These are phyloP conservation scores for Stenchaetothrips biformis DNA, from an alignment of 2,888 invertebrate species.

Conservation along the genomic window DNA sequence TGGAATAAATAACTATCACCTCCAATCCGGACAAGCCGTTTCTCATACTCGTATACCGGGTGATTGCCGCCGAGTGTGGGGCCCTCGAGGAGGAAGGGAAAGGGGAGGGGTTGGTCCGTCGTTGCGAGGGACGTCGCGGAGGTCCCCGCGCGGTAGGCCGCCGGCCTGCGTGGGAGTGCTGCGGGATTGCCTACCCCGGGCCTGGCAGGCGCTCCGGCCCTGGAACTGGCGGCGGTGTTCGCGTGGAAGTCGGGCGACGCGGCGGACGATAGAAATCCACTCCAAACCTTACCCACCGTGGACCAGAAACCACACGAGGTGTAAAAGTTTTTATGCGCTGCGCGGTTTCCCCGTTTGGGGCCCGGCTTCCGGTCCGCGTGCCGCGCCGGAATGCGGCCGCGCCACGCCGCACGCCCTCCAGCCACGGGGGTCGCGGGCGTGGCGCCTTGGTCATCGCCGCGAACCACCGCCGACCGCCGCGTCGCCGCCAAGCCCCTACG, in stretches of 20 bases:
- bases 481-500: too few relatives aligned
- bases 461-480: too few relatives aligned
- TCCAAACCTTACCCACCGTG: too few relatives aligned
- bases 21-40: constrained; percentile 17
- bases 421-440: too few relatives aligned
- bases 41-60: not conserved
- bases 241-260: not conserved
- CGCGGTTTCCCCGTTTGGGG: too few relatives aligned
- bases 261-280: not conserved
- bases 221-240: not conserved
- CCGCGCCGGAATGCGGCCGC: too few relatives aligned
- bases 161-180: not conserved
- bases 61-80: not conserved
- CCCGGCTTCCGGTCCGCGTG: too few relatives aligned
- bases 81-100: not conserved
- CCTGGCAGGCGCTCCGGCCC: not conserved
- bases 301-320: too few relatives aligned
- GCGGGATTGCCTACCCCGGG: too few relatives aligned
- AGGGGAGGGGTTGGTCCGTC: not conserved
- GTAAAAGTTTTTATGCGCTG: too few relatives aligned
- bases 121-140: not conserved
- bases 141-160: not conserved
- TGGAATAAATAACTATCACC: constrained; percentile 25
- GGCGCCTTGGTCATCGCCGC: too few relatives aligned
- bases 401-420: too few relatives aligned